These are phyloP conservation scores for Champsocephalus esox DNA, from an alignment of 2,797 vertebrate species.

Conservation along the genomic window DNA sequence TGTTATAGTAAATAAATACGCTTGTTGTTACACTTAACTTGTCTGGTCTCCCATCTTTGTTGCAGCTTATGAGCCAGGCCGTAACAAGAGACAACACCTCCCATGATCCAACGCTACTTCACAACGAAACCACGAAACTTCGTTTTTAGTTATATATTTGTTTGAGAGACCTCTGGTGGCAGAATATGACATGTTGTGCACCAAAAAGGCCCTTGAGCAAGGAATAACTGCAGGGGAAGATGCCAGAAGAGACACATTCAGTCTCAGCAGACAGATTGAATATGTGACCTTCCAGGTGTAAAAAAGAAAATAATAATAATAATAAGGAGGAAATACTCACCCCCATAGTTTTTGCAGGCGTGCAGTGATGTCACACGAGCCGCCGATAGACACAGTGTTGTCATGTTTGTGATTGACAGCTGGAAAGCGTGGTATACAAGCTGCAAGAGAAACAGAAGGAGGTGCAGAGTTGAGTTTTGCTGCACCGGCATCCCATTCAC, in stretches of 20 bases:
- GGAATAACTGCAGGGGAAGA: not conserved
- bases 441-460: conserved; percentile 30
- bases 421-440: not conserved
- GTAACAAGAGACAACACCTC: too few species aligned
- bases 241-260: not conserved
- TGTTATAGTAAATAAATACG: too few species aligned
- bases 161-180: too few species aligned
- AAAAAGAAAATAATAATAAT: not conserved
- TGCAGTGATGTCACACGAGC: not conserved
- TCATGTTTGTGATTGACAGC: conserved; percentile 7
- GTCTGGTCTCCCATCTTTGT: too few species aligned
- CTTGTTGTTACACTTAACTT: too few species aligned
- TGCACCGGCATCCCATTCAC: conserved; percentile 67
- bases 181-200: not conserved
- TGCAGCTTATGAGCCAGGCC: too few species aligned
- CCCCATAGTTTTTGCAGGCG: not conserved
- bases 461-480: conserved; percentile 47
- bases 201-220: not conserved
- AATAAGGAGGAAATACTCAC: conserved; percentile 25
- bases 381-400: not conserved
- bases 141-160: too few species aligned
- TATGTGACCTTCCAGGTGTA: not conserved
- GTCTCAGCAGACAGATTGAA: not conserved
- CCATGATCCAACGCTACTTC: too few species aligned
- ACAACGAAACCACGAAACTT: too few species aligned